Percentiles rank a stretch among this genome's conserved stretches.
These are phyloP conservation scores for Chlorops oryzae DNA, from an alignment of 1,140 invertebrate species.

Conservation along the genomic window DNA sequence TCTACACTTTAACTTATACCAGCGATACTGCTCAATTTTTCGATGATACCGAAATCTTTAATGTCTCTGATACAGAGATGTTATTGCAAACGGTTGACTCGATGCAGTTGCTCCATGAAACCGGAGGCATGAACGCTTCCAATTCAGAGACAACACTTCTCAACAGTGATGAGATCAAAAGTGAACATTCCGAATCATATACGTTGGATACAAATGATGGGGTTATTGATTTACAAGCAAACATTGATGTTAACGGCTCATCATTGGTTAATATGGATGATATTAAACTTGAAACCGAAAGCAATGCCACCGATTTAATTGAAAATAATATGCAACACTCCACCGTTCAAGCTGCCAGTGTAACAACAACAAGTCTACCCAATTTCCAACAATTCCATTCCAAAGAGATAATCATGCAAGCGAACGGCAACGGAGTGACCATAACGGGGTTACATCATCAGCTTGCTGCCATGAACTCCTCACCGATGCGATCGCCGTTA, in stretches of 20 bases:
- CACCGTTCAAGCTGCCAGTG: neutral
- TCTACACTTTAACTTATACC: conserved; percentile 44
- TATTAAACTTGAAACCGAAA: conserved; percentile 1
- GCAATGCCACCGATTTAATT: neutral
- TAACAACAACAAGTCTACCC: conserved; percentile 63
- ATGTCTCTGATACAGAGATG: conserved; percentile 62
- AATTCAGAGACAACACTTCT: too few species aligned
- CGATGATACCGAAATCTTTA: conserved; percentile 61
- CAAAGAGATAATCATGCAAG: conserved; percentile 47
- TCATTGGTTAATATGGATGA: neutral
- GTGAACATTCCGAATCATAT: conserved; percentile 45
- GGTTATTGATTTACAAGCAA: conserved; percentile 59
- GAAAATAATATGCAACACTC: neutral
- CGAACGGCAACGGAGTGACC: conserved; percentile 37
- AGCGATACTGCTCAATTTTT: conserved; percentile 33
- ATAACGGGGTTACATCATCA: conserved; percentile 47
- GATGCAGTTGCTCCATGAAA: conserved; percentile 63
- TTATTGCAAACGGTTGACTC: conserved; percentile 59
- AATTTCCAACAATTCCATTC: conserved; percentile 73
- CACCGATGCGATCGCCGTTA: conserved; percentile 63
- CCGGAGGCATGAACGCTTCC: conserved; percentile 51
- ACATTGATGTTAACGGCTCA: conserved; percentile 11
- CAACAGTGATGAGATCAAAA: conserved; percentile 63
- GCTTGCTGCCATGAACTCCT: conserved; percentile 48
- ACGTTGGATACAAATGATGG: conserved; percentile 50